Evolutionary conservation across 2,797 vertebrate species (phyloP).

Genomic region (Xerus rutilus): DNA sequence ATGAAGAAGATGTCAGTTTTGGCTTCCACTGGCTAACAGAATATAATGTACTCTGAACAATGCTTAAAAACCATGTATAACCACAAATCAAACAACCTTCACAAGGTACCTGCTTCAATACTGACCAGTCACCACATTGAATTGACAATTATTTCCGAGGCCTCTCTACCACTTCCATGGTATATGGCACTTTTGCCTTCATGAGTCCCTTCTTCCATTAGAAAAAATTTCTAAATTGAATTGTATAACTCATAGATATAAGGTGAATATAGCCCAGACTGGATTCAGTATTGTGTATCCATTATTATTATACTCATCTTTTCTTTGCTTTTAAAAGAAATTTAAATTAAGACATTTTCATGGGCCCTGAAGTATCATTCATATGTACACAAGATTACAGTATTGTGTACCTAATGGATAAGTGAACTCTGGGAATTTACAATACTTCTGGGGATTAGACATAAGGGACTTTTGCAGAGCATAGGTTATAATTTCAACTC

Average conservation of each 20-base stretch:
- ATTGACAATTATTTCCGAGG: background rate
- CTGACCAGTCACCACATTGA: background rate
- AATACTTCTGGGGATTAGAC: background rate
- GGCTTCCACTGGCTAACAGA: background rate
- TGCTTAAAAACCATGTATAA: background rate
- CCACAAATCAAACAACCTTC: background rate
- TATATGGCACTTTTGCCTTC: background rate
- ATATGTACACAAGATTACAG: background rate
- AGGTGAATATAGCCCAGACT: background rate
- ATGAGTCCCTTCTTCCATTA: background rate
- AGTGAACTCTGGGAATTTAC: background rate
- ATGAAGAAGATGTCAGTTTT: background rate
- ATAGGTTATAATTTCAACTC: background rate
- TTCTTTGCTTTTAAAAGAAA: slow-evolving; percentile 34
- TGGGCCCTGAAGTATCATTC: background rate
- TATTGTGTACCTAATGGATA: background rate
- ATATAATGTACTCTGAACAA: background rate
- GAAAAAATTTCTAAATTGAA: background rate
- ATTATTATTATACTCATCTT: background rate
- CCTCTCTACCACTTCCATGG: background rate
- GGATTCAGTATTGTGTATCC: background rate
- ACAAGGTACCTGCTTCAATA: background rate
- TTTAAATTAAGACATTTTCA: slow-evolving; percentile 24
- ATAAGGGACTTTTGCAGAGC: background rate
- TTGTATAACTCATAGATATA: slow-evolving; percentile 24